Conservation (phyloP, 2,113 vertebrate genomes). For the Rattus norvegicus region DNA sequence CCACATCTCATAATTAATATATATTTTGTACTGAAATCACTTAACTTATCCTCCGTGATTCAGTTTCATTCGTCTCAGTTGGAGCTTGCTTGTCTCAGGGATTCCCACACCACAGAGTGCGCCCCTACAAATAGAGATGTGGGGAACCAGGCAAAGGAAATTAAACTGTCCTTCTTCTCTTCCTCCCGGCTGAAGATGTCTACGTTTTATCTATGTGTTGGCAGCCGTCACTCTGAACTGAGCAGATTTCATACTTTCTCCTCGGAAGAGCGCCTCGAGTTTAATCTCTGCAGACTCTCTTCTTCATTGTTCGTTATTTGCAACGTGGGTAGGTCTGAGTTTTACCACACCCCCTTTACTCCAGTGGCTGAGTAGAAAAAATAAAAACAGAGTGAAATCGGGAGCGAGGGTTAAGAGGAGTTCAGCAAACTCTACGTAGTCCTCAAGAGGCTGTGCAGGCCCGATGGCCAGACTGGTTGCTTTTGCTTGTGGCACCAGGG, state of each 20-base stretch:
- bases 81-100: neutral
- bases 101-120: neutral
- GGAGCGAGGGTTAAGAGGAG: neutral
- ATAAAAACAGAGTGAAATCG: neutral
- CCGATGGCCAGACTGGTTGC: neutral
- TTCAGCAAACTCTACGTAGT: neutral
- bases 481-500: neutral
- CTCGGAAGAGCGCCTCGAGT: neutral
- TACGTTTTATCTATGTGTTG: conserved; percentile 35
- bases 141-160: conserved; percentile 45
- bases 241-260: conserved; percentile 44
- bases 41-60: neutral
- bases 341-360: neutral
- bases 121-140: neutral
- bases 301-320: neutral
- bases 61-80: neutral
- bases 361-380: neutral
- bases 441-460: neutral
- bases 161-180: neutral
- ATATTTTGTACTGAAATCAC: neutral
- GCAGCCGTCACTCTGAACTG: conserved; percentile 50
- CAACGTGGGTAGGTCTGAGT: neutral
- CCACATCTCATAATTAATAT: neutral
- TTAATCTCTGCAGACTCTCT: conserved; percentile 23
- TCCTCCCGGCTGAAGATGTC: neutral